Evolutionary conservation across 2,888 invertebrate genomes (phyloP), one percentile per base, ranked within the genome.

Genomic region (Dendrolimus pini): DNA sequence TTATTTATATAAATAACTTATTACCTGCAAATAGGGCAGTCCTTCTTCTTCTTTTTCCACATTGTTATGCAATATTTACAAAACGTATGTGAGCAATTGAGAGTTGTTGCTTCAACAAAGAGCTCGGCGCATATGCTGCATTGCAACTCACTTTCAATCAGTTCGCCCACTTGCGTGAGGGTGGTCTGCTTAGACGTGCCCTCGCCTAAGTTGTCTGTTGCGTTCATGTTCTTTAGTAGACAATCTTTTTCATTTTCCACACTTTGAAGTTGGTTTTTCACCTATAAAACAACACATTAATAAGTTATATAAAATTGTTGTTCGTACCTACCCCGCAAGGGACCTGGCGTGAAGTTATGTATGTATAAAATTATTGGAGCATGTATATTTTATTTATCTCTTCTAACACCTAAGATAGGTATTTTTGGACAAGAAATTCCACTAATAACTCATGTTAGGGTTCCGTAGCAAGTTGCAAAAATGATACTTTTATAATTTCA

Each of bases 41-140:
- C 93, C 18, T 83, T 92, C 70, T 93, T 93, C 70, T 93, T 94
- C 65, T 92, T 93, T 70, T 92, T 93, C 96, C 96, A 96, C 67
- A 87, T 83, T 0, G 84, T 81, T 60, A 96, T 95, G 70, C 96
- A 96, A 68, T 92, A 89, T 61, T 92, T 90, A 74, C 96, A 96
- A 74, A 94, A 96, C 0, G 94, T 94, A 70, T 96, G 96, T 0
- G 93, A 93, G 76, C 96, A 96, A 74, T 92, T 93, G 12, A 96
- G 82, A 0, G 94, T 94, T 6, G 92, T 93, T 0, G 96, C 93
- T 74, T 92, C 87, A 0, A 96, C 91, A 74, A 95, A 95, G 9
- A 96, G 83, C 77, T 96, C 96, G 30, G 93, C 93, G 71, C 96
- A 96, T 58, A 96, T 93, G 62, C 93, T 93, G 76, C 96, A 96